phyloP scores from a whole-genome alignment of 2,797 vertebrate species.

The Thamnophis elegans region DNA sequence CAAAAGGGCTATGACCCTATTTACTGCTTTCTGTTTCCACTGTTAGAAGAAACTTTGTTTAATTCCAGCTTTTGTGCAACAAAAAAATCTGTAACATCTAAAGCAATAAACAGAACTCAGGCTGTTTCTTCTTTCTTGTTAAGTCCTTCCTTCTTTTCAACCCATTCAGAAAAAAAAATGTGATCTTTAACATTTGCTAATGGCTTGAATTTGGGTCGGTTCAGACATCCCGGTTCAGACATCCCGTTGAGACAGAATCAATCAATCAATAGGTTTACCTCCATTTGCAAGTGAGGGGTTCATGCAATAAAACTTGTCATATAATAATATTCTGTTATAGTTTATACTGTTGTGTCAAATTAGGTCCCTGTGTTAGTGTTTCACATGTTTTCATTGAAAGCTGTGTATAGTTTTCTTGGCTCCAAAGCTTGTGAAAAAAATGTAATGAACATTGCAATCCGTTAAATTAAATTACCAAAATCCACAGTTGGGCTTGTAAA shows the following conservation, averaged over 20 bases:
- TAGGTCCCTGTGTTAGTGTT: neutral
- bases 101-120: neutral
- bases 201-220: neutral
- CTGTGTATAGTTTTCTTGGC: constrained; percentile 13
- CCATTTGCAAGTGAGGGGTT: neutral
- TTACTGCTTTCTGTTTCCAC: neutral
- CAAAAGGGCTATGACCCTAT: neutral
- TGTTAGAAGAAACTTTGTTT: neutral
- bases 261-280: neutral
- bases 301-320: neutral
- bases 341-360: neutral
- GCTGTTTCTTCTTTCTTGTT: neutral
- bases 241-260: neutral
- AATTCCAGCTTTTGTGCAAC: neutral
- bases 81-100: neutral
- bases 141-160: neutral
- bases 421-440: constrained; percentile 19
- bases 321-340: neutral
- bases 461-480: constrained; percentile 23
- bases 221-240: too few relatives aligned
- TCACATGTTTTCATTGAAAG: neutral
- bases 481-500: constrained; percentile 34
- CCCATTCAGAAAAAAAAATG: neutral
- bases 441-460: constrained; percentile 18
- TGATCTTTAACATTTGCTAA: neutral